Base-by-base conservation (phyloP, 2,888 invertebrate genomes). In the Coelinius sp. region DNA sequence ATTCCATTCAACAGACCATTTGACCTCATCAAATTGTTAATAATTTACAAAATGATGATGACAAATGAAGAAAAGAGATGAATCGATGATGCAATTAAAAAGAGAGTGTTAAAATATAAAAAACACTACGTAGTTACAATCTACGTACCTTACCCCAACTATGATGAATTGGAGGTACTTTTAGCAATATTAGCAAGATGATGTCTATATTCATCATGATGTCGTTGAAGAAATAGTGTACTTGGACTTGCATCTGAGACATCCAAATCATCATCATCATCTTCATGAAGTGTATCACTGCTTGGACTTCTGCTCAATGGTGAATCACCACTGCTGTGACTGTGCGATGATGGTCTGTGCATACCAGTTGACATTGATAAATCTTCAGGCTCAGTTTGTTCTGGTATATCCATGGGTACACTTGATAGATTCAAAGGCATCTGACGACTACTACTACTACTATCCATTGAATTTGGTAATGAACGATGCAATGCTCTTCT, bases 301-400 rank as follows among this genome's bases (percentile, higher is more conserved):
- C 88, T 88, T 1, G 84, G 83, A 56, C 89, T 88, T 35, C 86
- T 87, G 20, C 89, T 89, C 71, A 88, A 71, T 1, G 90, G 90
- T 0, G 90, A 90, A 65, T 84, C 87, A 0, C 88, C 88, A 73
- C 89, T 89, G 79, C 89, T 89, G 78, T 89, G 89, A 1, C 90
- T 90, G 20, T 85, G 85, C 0, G 85, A 85, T 38, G 82, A 83
- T 0, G 82, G 80, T 67, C 84, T 79, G 77, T 89, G 80, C 77
- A 88, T 82, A 0, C 90, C 89, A 4, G 90, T 90, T 59, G 90
- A 91, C 91, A 96, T 92, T 69, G 95, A 95, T 76, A 97, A 90
- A 86, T 97, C 97, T 86, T 97, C 96, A 6, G 97, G 97, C 87
- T 96, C 96, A 1, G 96, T 96, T 89, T 97, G 97, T 86, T 94